phyloP scores from a whole-genome alignment of 1,140 invertebrate species.

The Leptinotarsa lineolata region DNA sequence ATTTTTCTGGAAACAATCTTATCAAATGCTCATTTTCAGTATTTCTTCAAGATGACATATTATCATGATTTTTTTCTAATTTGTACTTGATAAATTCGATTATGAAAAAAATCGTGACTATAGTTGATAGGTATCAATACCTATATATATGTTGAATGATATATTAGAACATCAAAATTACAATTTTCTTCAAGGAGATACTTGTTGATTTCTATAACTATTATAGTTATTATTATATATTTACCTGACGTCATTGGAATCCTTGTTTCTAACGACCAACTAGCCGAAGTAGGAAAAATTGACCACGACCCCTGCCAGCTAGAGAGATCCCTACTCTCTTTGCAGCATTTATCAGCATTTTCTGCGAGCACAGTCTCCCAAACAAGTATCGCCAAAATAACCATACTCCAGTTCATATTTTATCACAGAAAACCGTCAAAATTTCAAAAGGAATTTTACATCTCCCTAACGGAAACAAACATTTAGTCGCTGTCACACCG shows the following conservation, averaged over 20 bases:
- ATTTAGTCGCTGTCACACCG: conserved; percentile 5
- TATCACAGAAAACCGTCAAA: conserved; percentile 24
- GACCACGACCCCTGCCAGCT: conserved; percentile 38
- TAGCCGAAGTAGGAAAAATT: conserved; percentile 38
- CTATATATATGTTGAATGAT: no score
- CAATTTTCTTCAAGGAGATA: no score
- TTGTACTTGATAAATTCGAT: no score
- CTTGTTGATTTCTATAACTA: no score
- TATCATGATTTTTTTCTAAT: no score
- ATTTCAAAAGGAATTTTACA: not conserved
- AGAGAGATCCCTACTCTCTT: conserved; percentile 13
- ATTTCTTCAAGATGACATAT: no score
- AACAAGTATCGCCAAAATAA: conserved; percentile 23
- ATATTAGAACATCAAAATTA: no score
- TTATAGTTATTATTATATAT: no score
- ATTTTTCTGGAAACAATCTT: no score
- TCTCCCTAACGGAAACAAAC: conserved; percentile 6
- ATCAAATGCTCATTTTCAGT: no score
- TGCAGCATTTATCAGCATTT: conserved; percentile 25
- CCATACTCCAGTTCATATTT: conserved; percentile 32
- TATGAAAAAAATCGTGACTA: no score
- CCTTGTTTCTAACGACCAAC: conserved; percentile 41
- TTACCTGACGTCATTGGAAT: conserved; percentile 37
- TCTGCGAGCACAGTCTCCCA: conserved; percentile 20
- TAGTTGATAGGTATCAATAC: no score